A percentile compares a stretch with the other conserved stretches of the same genome.
Evolutionary conservation across 2,797 vertebrate genomes (phyloP).

Genomic region (Coregonus suidteri): DNA sequence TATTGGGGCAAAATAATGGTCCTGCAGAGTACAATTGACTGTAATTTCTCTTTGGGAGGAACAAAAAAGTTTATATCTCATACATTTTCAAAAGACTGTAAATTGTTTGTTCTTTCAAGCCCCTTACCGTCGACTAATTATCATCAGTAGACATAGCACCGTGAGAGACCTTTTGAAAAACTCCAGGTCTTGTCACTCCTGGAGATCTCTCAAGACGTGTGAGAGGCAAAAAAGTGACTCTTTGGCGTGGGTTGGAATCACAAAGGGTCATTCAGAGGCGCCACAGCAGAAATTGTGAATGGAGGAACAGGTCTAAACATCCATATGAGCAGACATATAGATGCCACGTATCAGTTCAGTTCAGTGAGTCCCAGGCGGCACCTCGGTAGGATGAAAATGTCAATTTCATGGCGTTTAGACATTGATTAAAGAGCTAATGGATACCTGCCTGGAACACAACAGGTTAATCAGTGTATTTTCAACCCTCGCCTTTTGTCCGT

Average conservation of each 20-base stretch:
- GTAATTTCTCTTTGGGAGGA: background rate
- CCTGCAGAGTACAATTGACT: background rate
- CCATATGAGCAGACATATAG: constrained; percentile 40
- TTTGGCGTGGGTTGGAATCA: constrained; percentile 26
- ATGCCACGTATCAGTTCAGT: constrained; percentile 49
- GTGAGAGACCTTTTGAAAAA: constrained; percentile 2
- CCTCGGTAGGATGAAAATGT: constrained; percentile 70
- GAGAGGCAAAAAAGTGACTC: constrained; percentile 1
- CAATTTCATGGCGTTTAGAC: constrained; percentile 78
- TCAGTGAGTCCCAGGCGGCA: constrained; percentile 46
- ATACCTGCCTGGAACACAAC: constrained; percentile 77
- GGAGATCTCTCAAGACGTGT: constrained; percentile 2
- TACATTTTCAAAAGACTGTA: background rate
- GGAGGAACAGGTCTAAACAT: constrained; percentile 47
- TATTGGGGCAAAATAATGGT: no score
- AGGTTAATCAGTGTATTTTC: constrained; percentile 75
- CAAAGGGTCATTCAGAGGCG: constrained; percentile 43
- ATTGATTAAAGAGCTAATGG: constrained; percentile 77
- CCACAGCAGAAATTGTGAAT: constrained; percentile 44
- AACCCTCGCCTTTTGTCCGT: constrained; percentile 54
- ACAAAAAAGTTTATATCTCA: background rate
- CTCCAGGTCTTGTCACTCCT: background rate
- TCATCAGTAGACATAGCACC: background rate
- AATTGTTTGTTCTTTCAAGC: background rate
- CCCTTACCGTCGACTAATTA: background rate